These are phyloP conservation scores for Scaptomyza flava DNA, from an alignment of 2,888 invertebrate species.

Conservation along the genomic window DNA sequence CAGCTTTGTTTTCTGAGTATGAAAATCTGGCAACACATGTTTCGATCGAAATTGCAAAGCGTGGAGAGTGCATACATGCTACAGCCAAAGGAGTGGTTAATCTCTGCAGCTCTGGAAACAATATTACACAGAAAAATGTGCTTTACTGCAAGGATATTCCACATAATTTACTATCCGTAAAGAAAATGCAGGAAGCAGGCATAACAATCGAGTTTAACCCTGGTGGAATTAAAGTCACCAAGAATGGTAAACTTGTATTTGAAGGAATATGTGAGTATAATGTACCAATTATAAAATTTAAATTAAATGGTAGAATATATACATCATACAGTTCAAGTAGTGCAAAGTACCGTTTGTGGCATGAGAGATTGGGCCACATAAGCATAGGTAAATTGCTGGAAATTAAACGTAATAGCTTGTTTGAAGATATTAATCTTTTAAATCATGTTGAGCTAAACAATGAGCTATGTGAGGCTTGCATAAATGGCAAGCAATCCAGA, in stretches of 20 bases:
- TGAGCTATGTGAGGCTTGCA: too few species aligned
- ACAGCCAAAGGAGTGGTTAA: conserved; percentile 3
- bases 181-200: background rate
- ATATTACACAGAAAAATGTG: too few species aligned
- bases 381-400: conserved; percentile 1
- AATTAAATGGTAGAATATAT: conserved; percentile 58
- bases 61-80: background rate
- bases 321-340: conserved; percentile 27
- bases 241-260: conserved; percentile 8
- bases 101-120: too few species aligned
- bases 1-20: background rate
- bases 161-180: background rate
- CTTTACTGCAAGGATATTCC: too few species aligned
- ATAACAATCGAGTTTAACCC: conserved; percentile 19
- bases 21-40: background rate
- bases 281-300: conserved; percentile 12
- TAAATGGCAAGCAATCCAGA: conserved; percentile 1
- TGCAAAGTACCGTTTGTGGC: background rate
- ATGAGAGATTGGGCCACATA: conserved; percentile 9
- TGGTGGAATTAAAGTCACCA: conserved; percentile 9
- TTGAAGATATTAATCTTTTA: background rate
- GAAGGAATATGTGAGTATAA: conserved; percentile 18
- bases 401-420: background rate
- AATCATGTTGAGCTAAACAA: too few species aligned
- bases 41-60: background rate